Percentiles rank a stretch among this genome's conserved stretches.
These are phyloP conservation scores for Eurois occulta DNA, from an alignment of 2,888 invertebrate species.

Conservation along the genomic window DNA sequence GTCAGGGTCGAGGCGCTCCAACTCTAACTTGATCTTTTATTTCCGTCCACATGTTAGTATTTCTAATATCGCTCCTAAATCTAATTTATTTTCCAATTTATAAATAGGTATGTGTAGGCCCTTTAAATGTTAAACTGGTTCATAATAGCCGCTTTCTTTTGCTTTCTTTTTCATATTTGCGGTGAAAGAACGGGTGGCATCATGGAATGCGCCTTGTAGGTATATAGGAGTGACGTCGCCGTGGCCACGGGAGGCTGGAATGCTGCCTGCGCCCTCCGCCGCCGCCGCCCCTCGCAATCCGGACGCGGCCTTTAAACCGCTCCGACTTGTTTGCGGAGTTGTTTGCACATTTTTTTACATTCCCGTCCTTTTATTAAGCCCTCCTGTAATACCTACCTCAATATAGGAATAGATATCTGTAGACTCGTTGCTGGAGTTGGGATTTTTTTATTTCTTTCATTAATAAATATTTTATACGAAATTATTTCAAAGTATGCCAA, in stretches of 20 bases:
- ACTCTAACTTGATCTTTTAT: conserved; percentile 66
- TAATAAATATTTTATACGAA: conserved; percentile 43
- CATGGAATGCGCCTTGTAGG: conserved; percentile 79
- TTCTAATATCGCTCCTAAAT: conserved; percentile 20
- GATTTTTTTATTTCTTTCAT: conserved; percentile 42
- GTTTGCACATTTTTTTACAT: conserved; percentile 90
- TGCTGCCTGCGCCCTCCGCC: conserved; percentile 84
- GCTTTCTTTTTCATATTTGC: conserved; percentile 74
- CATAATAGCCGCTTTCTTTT: conserved; percentile 73
- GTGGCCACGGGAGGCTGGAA: conserved; percentile 86
- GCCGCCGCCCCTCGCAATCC: conserved; percentile 88
- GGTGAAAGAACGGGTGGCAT: conserved; percentile 74
- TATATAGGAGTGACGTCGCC: conserved; percentile 82
- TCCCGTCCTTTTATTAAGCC: conserved; percentile 87
- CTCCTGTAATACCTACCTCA: conserved; percentile 76
- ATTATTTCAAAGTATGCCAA: conserved; percentile 52
- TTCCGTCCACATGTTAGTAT: conserved; percentile 51
- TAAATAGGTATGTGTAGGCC: conserved; percentile 37
- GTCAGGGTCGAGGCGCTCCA: conserved; percentile 79
- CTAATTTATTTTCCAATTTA: conserved; percentile 16
- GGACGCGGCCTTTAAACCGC: conserved; percentile 90
- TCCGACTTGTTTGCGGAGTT: conserved; percentile 90
- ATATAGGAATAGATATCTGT: conserved; percentile 61
- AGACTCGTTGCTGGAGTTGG: conserved; percentile 37
- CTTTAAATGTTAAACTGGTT: conserved; percentile 64